Base-by-base conservation (phyloP, 2,888 invertebrate genomes). In the Selenia dentaria region DNA sequence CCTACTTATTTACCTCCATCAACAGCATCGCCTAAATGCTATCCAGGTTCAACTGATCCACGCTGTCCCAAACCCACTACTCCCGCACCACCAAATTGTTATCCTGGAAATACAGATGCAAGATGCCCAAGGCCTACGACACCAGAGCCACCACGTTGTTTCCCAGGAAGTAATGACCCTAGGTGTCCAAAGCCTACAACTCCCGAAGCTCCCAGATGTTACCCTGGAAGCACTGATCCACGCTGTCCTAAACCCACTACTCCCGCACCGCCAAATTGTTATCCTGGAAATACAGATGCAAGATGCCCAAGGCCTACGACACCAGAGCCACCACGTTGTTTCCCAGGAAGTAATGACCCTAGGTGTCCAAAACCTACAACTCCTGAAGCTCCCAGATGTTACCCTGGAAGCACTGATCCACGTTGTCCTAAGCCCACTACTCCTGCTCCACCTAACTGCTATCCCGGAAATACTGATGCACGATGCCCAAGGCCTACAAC, bases 281-380 rank as follows among this genome's bases (percentile, higher is more conserved):
- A 43, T 43, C 59, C 63, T 9, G 61, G 59, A 2, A 48, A 46
- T 4, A 52, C 40, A 1, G 67, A 69, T 6, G 54, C 57, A 3
- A 34, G 59, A 0, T 74, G 74, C 29, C 74, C 72, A 2, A 50
- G 36, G 22, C 64, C 74, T 49, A 58, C 70, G 38, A 52, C 64
- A 6, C 57, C 63, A 1, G 58, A 18, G 0, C 52, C 62, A 3
- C 69, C 57, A 0, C 48, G 46, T 0, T 74, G 75, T 28, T 73
- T 53, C 49, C 84, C 83, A 5, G 83, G 83, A 14, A 74, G 67
- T 5, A 59, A 47, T 1, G 79, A 79, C 39, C 62, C 76, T 5
- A 44, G 77, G 14, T 73, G 69, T 29, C 64, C 75, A 0, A 49
- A 52, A 20, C 69, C 74, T 1, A 69, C 74, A 0, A 70, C 69